A percentile compares a stretch with the other conserved stretches of the same genome.
These are phyloP conservation scores for Parazoanthus swiftii DNA, from an alignment of 92 coral and sea anemone genomes.

Conservation along the genomic window DNA sequence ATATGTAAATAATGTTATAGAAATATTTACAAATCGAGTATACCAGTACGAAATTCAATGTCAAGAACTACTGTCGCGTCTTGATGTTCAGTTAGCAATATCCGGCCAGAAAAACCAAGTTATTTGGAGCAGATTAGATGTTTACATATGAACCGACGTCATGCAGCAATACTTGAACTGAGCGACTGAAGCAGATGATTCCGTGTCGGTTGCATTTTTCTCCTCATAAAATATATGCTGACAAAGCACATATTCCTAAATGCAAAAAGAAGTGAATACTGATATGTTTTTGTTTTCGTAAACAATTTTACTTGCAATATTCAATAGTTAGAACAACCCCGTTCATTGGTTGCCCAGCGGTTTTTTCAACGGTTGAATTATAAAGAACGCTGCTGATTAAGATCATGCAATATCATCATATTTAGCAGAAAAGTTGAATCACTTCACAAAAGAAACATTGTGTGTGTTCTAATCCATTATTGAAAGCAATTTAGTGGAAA, in stretches of 20 bases:
- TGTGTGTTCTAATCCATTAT: too few relatives aligned
- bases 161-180: not conserved
- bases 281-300: not conserved
- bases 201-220: not conserved
- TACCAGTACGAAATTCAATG: not conserved
- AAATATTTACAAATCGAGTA: not conserved
- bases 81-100: not conserved
- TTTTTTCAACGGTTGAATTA: too few relatives aligned
- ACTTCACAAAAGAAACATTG: too few relatives aligned
- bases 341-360: not conserved
- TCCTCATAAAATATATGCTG: not conserved
- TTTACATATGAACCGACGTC: too few relatives aligned
- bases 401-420: not conserved
- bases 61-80: not conserved
- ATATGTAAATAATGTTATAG: not conserved
- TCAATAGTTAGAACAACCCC: not conserved
- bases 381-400: not conserved
- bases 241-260: not conserved
- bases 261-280: not conserved
- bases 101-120: too few relatives aligned
- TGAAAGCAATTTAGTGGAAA: not conserved
- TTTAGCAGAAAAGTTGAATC: not conserved
- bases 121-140: too few relatives aligned
- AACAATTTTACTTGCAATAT: too few relatives aligned
- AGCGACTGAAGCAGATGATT: too few relatives aligned